Evolutionary conservation across 2,113 vertebrate genomes (phyloP).

Genomic region (Microtus oregoni): DNA sequence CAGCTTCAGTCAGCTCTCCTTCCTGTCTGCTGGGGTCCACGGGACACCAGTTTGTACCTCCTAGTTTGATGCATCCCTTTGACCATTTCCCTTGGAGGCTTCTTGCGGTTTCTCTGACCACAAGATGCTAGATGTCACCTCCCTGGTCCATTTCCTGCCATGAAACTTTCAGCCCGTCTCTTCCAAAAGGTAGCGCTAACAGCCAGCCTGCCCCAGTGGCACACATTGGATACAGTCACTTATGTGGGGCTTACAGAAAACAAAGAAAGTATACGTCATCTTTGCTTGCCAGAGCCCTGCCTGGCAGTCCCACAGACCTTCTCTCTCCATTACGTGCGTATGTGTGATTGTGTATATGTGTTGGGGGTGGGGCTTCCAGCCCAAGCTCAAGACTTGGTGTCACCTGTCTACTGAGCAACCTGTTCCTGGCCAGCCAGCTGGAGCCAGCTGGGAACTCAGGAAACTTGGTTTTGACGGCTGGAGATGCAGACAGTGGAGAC

Average conservation of each 20-base stretch:
- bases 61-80: fast-evolving
- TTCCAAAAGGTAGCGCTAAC: background rate
- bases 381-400: background rate
- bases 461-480: background rate
- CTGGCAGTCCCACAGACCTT: fast-evolving
- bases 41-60: background rate
- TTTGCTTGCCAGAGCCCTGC: background rate
- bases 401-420: background rate
- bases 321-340: background rate
- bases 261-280: background rate
- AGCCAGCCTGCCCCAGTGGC: background rate
- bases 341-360: background rate
- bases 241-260: too few species aligned
- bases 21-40: fast-evolving
- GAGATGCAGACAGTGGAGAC: background rate
- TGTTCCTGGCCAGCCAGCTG: slow-evolving; percentile 42
- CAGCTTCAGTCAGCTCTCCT: fast-evolving
- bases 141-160: fast-evolving
- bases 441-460: background rate
- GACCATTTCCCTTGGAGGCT: fast-evolving
- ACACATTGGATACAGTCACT: fast-evolving
- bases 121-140: fast-evolving
- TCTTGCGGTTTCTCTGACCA: fast-evolving
- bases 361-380: background rate
- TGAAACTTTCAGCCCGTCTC: background rate